These are phyloP conservation scores for Pogona vitticeps DNA, from an alignment of 2,113 vertebrate species.

Conservation along the genomic window DNA sequence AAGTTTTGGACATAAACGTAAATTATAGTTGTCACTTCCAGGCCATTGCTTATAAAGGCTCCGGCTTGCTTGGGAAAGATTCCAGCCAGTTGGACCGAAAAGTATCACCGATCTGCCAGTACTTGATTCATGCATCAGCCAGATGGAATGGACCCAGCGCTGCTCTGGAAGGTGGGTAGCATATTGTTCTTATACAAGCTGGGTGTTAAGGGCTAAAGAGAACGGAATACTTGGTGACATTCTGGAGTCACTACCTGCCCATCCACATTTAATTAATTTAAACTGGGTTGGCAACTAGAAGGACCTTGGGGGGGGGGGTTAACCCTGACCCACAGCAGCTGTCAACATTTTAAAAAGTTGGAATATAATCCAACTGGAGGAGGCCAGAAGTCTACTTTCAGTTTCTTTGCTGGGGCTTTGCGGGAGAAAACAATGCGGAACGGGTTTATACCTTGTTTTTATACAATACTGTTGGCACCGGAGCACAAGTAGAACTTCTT, in stretches of 20 bases:
- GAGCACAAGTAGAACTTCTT: no score
- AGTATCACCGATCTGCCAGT: constrained; percentile 54
- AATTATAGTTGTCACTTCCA: constrained; percentile 50
- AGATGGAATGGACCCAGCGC: constrained; percentile 63
- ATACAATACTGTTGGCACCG: no score
- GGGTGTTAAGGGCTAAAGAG: constrained; percentile 43
- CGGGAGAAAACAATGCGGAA: no score
- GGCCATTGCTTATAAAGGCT: constrained; percentile 60
- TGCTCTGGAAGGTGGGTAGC: background rate
- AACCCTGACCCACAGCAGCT: no score
- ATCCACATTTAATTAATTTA: constrained; percentile 22
- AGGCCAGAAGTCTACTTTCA: no score
- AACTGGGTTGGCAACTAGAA: background rate
- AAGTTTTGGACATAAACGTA: constrained; percentile 41
- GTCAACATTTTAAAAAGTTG: no score
- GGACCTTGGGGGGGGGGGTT: no score
- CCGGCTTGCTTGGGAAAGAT: constrained; percentile 47
- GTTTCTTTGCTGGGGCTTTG: no score
- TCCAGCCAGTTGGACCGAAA: constrained; percentile 62
- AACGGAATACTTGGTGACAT: constrained; percentile 8
- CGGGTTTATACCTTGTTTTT: no score
- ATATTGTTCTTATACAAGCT: background rate
- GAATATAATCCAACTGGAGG: no score
- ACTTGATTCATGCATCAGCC: constrained; percentile 49
- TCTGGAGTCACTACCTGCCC: constrained; percentile 21